Percentiles rank a stretch among this genome's conserved stretches.
Evolutionary conservation across 2,797 vertebrate species (phyloP).

Genomic region (Molothrus aeneus): DNA sequence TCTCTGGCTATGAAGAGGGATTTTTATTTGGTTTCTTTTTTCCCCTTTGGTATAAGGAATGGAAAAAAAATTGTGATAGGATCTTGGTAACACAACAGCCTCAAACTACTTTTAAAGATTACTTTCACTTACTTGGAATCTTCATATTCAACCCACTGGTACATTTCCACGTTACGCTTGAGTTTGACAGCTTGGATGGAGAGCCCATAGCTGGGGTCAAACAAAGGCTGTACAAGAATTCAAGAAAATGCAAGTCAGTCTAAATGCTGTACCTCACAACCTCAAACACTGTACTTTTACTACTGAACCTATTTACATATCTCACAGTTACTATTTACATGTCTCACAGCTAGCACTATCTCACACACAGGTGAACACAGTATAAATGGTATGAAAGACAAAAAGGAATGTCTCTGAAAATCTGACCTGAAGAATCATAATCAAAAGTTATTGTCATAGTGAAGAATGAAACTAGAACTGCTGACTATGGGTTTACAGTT

Average conservation of each 20-base stretch:
- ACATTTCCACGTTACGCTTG: conserved; percentile 94
- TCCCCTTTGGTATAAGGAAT: not conserved
- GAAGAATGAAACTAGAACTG: not conserved
- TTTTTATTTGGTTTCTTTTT: not conserved
- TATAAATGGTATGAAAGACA: not conserved
- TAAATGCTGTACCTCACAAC: not conserved
- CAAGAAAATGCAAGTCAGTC: not conserved
- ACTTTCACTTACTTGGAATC: conserved; percentile 86
- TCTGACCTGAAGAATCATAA: not conserved
- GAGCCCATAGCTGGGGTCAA: conserved; percentile 93
- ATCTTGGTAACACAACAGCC: not conserved
- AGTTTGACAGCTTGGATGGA: conserved; percentile 90
- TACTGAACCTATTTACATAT: not conserved
- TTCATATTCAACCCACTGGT: conserved; percentile 93
- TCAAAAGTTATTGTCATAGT: not conserved
- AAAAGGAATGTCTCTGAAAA: not conserved
- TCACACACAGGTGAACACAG: not conserved
- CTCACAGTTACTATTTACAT: not conserved
- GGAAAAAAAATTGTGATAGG: not conserved
- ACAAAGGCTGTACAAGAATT: conserved; percentile 80
- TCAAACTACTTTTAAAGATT: not conserved
- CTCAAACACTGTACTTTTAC: not conserved
- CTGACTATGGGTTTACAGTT: not conserved
- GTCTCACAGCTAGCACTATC: not conserved
- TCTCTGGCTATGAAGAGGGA: not conserved